A percentile compares a stretch with the other conserved stretches of the same genome.
These are phyloP conservation scores for Epiperipatus broadwayi DNA, from an alignment of 2,888 invertebrate species.

Conservation along the genomic window DNA sequence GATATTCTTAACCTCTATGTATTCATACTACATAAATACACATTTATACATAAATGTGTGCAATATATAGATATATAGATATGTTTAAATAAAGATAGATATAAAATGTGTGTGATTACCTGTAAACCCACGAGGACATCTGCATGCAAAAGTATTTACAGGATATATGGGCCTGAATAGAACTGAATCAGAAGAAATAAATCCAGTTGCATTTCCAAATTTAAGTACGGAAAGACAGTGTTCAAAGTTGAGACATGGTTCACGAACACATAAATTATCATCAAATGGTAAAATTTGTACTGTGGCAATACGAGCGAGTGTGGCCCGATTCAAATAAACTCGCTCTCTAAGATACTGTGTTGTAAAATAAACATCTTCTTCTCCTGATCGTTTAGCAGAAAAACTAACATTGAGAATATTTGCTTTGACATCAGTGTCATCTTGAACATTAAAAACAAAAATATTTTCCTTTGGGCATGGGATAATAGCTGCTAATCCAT, in stretches of 20 bases:
- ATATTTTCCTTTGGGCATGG: conserved; percentile 81
- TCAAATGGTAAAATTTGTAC: conserved; percentile 85
- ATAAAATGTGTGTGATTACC: no score
- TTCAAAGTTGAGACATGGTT: conserved; percentile 84
- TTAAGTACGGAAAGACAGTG: conserved; percentile 73
- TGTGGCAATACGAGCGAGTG: conserved; percentile 65
- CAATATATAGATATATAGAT: no score
- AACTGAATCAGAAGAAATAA: conserved; percentile 68
- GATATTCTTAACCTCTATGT: no score
- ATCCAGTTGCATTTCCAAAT: conserved; percentile 77
- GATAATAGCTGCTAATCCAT: conserved; percentile 73
- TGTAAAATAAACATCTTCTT: conserved; percentile 55
- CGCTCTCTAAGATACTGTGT: conserved; percentile 76
- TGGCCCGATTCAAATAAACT: conserved; percentile 75
- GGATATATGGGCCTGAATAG: conserved; percentile 86
- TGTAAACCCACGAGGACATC: conserved; percentile 76
- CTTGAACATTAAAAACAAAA: conserved; percentile 70
- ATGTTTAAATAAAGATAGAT: no score
- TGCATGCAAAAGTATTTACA: conserved; percentile 75
- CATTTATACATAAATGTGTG: no score
- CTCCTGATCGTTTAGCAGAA: conserved; percentile 56
- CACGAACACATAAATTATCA: conserved; percentile 82
- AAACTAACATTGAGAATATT: conserved; percentile 83
- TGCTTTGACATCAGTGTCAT: conserved; percentile 26
- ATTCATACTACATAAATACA: no score